Evolutionary conservation across 2,113 vertebrate species (phyloP).

Genomic region (mouse (Mus musculus)): GRCm39 chr16:71562501-71563000

Average conservation of each 20-base stretch:
- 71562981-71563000: background rate
- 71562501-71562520: background rate
- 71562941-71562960: constrained; percentile 36
- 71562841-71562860: background rate
- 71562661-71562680: background rate
- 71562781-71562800: background rate
- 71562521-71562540: background rate
- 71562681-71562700: background rate
- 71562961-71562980: constrained; percentile 49
- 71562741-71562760: background rate
- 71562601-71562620: background rate
- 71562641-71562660: background rate
- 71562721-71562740: background rate
- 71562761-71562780: constrained; percentile 13
- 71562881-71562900: background rate
- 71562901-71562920: background rate
- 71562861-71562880: background rate
- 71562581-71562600: background rate
- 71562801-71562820: background rate
- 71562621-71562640: background rate
- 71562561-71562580: background rate
- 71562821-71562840: background rate
- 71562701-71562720: background rate
- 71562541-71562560: no score
- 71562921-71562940: background rate